Conservation (phyloP, 1,140 invertebrate genomes). For the Drosophila nebulosa region DNA sequence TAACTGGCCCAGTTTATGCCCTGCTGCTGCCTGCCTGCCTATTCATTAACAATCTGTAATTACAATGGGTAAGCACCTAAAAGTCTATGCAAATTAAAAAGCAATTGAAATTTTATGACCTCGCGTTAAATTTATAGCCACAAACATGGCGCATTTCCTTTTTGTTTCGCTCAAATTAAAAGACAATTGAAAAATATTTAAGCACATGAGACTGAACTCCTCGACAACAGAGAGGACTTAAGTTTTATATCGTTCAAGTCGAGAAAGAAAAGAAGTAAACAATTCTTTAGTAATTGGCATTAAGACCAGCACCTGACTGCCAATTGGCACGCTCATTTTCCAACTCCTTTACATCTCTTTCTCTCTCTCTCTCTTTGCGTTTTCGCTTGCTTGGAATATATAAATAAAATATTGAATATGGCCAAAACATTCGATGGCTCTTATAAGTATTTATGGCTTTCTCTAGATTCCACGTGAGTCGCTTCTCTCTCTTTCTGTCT, state of each 20-base stretch:
- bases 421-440: slow-evolving; percentile 36
- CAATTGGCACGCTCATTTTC: slow-evolving; percentile 44
- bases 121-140: slow-evolving; percentile 60
- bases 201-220: slow-evolving; percentile 61
- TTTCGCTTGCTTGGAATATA: slow-evolving; percentile 49
- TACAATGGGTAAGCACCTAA: slow-evolving; percentile 39
- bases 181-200: slow-evolving; percentile 64
- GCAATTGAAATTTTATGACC: slow-evolving; percentile 73
- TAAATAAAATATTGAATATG: slow-evolving; percentile 73
- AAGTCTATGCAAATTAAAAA: slow-evolving; percentile 75
- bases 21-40: slow-evolving; percentile 24
- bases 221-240: slow-evolving; percentile 5
- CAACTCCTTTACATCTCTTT: background rate
- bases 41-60: slow-evolving; percentile 70
- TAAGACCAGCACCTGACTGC: slow-evolving; percentile 15
- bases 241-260: background rate
- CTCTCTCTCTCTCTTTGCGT: background rate
- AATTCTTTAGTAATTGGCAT: slow-evolving; percentile 30
- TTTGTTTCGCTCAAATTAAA: slow-evolving; percentile 28
- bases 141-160: slow-evolving; percentile 12
- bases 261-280: background rate
- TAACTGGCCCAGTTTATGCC: background rate
- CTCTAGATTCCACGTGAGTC: slow-evolving; percentile 6
- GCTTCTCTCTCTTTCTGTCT: no score
- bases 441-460: slow-evolving; percentile 47